Percentiles rank a stretch among this genome's conserved stretches.
Conservation (phyloP, 2,797 vertebrate genomes). For the Cacajao melanocephalus region DNA sequence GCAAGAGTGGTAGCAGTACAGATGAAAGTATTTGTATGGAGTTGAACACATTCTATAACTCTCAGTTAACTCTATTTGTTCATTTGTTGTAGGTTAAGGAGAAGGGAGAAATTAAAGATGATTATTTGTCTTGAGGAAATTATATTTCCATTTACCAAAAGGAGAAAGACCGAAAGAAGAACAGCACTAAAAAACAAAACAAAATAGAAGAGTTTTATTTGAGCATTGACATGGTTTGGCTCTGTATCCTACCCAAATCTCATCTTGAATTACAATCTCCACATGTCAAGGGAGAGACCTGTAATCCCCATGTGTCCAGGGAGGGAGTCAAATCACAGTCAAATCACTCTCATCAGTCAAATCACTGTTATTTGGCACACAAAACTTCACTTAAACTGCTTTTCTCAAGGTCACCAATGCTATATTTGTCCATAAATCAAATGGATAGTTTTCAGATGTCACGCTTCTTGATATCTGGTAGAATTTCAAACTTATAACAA, state of each 20-base stretch:
- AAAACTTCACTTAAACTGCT: not conserved
- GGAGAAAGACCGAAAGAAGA: not conserved
- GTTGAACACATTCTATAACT: not conserved
- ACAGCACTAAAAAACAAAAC: not conserved
- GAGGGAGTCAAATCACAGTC: not conserved
- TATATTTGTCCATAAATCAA: not conserved
- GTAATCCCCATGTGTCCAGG: not conserved
- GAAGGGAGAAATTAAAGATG: not conserved
- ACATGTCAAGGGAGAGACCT: not conserved
- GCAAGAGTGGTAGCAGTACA: not conserved
- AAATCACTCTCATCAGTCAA: not conserved
- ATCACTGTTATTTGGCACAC: not conserved
- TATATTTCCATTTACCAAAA: not conserved
- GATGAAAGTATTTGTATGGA: not conserved
- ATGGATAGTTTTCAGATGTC: not conserved
- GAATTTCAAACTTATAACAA: not conserved
- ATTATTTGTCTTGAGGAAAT: not conserved
- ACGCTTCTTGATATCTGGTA: not conserved
- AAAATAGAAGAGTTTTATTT: not conserved
- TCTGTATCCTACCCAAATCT: not conserved
- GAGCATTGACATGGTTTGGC: not conserved
- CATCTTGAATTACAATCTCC: not conserved
- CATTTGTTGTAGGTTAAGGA: not conserved
- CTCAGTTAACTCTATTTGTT: not conserved
- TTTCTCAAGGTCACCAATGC: not conserved